Base-by-base conservation (phyloP, 2,888 invertebrate genomes). In the Leistus spinibarbis region DNA sequence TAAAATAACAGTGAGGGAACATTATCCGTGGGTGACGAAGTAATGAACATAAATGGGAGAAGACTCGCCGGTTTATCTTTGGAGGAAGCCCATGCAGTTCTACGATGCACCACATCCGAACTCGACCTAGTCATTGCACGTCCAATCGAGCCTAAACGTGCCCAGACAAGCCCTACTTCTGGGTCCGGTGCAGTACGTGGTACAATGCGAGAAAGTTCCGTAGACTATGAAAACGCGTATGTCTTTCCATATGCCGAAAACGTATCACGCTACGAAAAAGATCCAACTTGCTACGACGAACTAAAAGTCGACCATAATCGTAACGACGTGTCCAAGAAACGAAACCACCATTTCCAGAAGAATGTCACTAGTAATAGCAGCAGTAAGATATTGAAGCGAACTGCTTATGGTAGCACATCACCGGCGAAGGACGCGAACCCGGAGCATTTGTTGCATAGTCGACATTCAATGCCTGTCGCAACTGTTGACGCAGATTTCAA, bases 41-140 rank as follows among this genome's bases (percentile, higher is more conserved):
- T 96, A 79, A 91, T 95, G 13, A 93, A 94, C 84, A 94, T 95
- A 24, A 95, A 96, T 83, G 95, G 95, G 17, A 91, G 90, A 82
- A 90, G 94, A 76, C 86, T 96, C 77, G 89, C 92, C 72, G 93
- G 93, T 1, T 87, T 96, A 76, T 89, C 90, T 68, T 91, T 92
- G n/a, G 86, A 90, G 71, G 91, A 91, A 84, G 93, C 92, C 4
- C 80, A 90, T 80, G 90, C 90, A 83, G 89, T 90, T n/a, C 85
- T 92, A 3, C 88, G 89, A 78, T 90, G 89, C 40, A 89, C 89
- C 0, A 87, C 89, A 19, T 86, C 90, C 0, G 89, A 90, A 80
- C 90, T 92, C 53, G 92, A 92, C 81, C 89, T 91, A 70, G 90
- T 92, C 10, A 89, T 92, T 69, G 89, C 90, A 73, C 87, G 90